Base-by-base conservation (phyloP, 1,140 invertebrate species). In the Tenebrio molitor region DNA sequence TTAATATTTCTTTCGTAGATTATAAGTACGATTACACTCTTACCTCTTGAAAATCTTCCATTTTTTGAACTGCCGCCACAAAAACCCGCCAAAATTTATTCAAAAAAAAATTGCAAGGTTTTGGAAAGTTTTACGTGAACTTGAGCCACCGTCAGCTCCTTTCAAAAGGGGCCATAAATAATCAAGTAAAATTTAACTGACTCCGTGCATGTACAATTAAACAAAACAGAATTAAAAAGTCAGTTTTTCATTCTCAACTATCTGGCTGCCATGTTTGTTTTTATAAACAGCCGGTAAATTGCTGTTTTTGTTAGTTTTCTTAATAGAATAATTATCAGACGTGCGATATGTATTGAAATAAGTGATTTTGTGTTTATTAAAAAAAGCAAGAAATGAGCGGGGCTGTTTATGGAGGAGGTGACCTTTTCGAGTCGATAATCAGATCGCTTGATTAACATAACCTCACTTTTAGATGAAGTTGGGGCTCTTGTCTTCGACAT, bases 401-500 rank as follows among this genome's bases (percentile, higher is more conserved):
- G 76, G 84, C 84, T 77, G 83, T 85, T 75, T 85, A 85, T 79
- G 84, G 84, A 71, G 84, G 84, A 79, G 84, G 84, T 85, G 79
- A 81, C 79, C 76, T 12, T 41, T 16, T 23, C 10, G n/a, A 25
- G 15, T 23, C 23, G 19, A 29, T 15, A 29, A 58, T n/a, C 29
- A 16, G 16, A 62, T 71, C 53, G 58, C 41, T 39, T 71, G 36
- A 39, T 67, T 65, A 62, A 65, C 39, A 62, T 75, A 76, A 74
- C 69, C 72, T 69, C 34, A 29, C 19, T 44, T 74, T 21, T 77
- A 85, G 92, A 94, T 87, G 92, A 94, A 83, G 91, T 94, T 73
- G 92, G 92, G 58, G 92, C 92, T 8, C 83, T 94, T 39, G 92
- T 94, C 46, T 90, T 94, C 84, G 92, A 94, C 83, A 84, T 90